Base-by-base conservation (phyloP, 2,888 invertebrate species). In the Pardosa pseudoannulata region DNA sequence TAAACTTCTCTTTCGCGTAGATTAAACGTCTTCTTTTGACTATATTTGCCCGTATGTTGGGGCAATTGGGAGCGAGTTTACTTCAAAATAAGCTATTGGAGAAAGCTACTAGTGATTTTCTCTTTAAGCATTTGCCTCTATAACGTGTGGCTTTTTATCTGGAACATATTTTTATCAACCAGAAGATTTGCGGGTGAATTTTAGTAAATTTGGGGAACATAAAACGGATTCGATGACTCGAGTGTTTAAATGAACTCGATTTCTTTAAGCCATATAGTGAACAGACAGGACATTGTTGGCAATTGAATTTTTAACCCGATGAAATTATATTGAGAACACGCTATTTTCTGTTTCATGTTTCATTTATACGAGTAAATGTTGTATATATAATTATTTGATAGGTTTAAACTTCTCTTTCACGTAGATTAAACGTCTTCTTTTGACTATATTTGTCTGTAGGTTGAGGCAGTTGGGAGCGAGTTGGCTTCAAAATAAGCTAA, bases 311-410 rank as follows among this genome's bases (percentile, higher is more conserved):
- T n/a, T n/a, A n/a, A n/a, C n/a, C n/a, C n/a, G n/a, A n/a, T n/a
- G n/a, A n/a, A n/a, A n/a, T n/a, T n/a, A n/a, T n/a, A n/a, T n/a
- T n/a, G n/a, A n/a, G n/a, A n/a, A n/a, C n/a, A n/a, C n/a, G n/a
- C 81, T 74, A 81, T 81, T 80, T 80, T 80, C 82, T 75, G 71
- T 75, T 82, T 75, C 65, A 64, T 75, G 46, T 76, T 75, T 82
- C 75, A 68, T 39, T 74, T 74, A 81, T 68, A 81, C 50, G 79
- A 32, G 70, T 70, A 79, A 74, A 64, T 71, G 76, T 65, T 76
- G 83, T 67, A 71, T 71, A 83, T 76, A 83, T 83, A 83, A 83
- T 83, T 83, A 83, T 67, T 76, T 50, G 82, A 71, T 68, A 82
- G 70, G 70, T 70, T 71, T 41, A 46, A 29, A 11, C 19, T 27